phyloP scores from a whole-genome alignment of 2,113 vertebrate genomes.

The Mobula hypostoma region DNA sequence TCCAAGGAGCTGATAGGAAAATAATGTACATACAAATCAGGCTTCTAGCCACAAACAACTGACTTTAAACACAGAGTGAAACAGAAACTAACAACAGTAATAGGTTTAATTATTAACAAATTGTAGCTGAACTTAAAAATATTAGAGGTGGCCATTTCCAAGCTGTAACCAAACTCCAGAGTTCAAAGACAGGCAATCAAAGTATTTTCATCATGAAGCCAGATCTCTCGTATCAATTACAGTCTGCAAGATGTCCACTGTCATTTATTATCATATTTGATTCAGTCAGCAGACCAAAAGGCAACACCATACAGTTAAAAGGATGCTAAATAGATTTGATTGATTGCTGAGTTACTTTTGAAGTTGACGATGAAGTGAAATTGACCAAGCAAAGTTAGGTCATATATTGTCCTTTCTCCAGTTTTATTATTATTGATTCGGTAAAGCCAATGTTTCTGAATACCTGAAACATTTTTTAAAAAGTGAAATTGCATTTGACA shows the following conservation, averaged over 20 bases:
- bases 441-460: too few species aligned
- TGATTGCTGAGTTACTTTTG: background rate
- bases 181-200: constrained; percentile 2
- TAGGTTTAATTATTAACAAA: background rate
- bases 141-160: constrained; percentile 17
- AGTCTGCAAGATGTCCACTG: background rate
- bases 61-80: background rate
- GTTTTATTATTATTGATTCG: background rate
- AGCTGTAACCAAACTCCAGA: background rate
- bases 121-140: background rate
- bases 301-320: background rate
- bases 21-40: too few species aligned
- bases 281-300: background rate
- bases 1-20: background rate
- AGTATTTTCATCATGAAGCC: background rate
- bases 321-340: background rate
- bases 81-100: background rate
- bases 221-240: background rate
- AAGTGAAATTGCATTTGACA: too few species aligned
- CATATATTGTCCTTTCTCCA: background rate
- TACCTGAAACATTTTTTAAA: too few species aligned
- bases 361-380: background rate
- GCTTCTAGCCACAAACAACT: background rate
- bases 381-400: background rate
- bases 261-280: background rate